Base-by-base conservation (phyloP, 1,140 invertebrate species). In the Lepeophtheirus salmonis region DNA sequence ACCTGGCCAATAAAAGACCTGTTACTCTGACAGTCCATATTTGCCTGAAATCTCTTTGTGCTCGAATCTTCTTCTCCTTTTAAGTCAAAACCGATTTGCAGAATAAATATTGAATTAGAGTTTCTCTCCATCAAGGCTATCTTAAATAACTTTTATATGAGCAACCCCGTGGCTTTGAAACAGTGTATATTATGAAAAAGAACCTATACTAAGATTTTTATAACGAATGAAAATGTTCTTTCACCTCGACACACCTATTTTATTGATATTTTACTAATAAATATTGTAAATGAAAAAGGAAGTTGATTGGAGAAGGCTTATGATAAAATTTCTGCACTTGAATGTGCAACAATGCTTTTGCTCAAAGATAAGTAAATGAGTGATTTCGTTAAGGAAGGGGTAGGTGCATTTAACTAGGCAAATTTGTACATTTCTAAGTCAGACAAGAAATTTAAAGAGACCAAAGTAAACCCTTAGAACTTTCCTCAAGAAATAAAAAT, bases 121-220 rank as follows among this genome's bases (percentile, higher is more conserved):
- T 74, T 94, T 17, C 74, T 99, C n/a, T 85, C 90, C 2, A 80
- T 86, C 25, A 86, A 92, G 71, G 83, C 89, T 56, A 84, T 97
- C 66, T 83, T 94, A 69, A 81, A 80, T 25, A 95, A 97, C 70
- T 80, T 89, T 55, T 98, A 95, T 70, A 94, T 99, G 25, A n/a
- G 50, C 13, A 90, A 96, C 71, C 91, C 95, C 0, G 77, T 98
- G 0, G 89, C 87, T 25, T 76, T 99, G 64, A 95, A 99, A 68
- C 95, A 98, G 69, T 97, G 91, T 73, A 77, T 98, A 49, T 98
- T 98, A 92, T n/a, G n/a, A n/a, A 95, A 98, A 74, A 95, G 96
- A 23, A 91, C 88, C 62, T 99, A 97, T 68, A 97, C 97, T 70
- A 98, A 98, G 78, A 85, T 89, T 59, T 89, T 88, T 68, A 71